These are phyloP conservation scores for Chionodraco myersi DNA, from an alignment of 2,113 vertebrate species.

Conservation along the genomic window DNA sequence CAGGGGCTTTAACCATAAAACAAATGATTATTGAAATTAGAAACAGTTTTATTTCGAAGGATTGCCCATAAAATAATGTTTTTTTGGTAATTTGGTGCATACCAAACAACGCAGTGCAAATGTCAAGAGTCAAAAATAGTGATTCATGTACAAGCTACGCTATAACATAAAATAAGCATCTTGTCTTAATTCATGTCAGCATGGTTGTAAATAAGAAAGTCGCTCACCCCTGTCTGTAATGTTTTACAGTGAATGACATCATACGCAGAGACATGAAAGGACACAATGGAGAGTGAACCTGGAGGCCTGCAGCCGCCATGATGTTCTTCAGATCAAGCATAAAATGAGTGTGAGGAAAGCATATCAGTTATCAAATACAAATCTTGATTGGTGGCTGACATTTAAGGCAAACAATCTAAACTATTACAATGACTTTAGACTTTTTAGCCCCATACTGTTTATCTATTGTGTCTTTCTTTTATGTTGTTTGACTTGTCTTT, in stretches of 20 bases:
- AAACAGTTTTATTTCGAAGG: not conserved
- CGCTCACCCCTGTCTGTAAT: slow-evolving; percentile 40
- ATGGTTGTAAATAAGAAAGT: not conserved
- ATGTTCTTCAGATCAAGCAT: not conserved
- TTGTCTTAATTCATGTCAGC: not conserved
- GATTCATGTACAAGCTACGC: not conserved
- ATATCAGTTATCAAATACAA: not conserved
- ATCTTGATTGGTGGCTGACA: not conserved
- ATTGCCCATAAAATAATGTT: not conserved
- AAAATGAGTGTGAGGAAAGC: not conserved
- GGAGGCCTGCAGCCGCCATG: slow-evolving; percentile 38
- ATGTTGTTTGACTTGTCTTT: slow-evolving; percentile 24
- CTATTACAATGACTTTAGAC: not conserved
- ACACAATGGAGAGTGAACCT: slow-evolving; percentile 86
- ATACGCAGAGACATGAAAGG: slow-evolving; percentile 96
- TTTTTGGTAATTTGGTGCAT: not conserved
- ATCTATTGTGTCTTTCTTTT: slow-evolving; percentile 31
- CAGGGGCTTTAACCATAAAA: not conserved
- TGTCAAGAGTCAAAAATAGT: not conserved
- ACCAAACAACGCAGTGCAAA: not conserved
- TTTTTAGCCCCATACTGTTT: slow-evolving; percentile 23
- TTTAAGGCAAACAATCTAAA: not conserved
- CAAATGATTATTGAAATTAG: not conserved
- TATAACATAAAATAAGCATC: not conserved
- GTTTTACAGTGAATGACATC: slow-evolving; percentile 94